Conservation (phyloP, 2,888 invertebrate genomes). For the Drosophila basisetae region DNA sequence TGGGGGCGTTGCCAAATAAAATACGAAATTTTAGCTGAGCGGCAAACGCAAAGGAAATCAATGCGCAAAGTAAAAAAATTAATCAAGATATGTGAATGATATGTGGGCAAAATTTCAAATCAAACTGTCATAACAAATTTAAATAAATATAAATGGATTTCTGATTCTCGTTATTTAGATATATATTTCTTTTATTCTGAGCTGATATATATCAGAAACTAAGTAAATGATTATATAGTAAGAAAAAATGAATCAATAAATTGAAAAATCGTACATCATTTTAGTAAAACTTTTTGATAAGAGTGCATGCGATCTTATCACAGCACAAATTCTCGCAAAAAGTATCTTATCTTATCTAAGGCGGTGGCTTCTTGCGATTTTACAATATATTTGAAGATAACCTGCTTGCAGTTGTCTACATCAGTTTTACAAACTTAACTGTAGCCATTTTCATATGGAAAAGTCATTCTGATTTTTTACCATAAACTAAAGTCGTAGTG, state of each 20-base stretch:
- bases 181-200: not conserved
- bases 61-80: not conserved
- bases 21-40: conserved; percentile 7
- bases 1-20: conserved; percentile 33
- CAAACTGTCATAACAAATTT: not conserved
- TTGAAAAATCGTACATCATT: not conserved
- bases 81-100: conserved; percentile 13
- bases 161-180: not conserved
- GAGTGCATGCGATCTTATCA: conserved; percentile 7
- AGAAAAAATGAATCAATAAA: not conserved
- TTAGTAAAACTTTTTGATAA: not conserved
- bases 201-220: not conserved
- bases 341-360: conserved; percentile 40
- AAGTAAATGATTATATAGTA: not conserved
- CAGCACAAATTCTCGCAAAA: not conserved
- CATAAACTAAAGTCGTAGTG: not conserved
- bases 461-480: not conserved
- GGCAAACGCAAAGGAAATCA: conserved; percentile 34
- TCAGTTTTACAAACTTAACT: not conserved
- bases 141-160: not conserved
- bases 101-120: not conserved
- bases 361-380: conserved; percentile 5
- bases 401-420: conserved; percentile 16
- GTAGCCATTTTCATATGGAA: not conserved
- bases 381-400: conserved; percentile 13